A percentile compares a stretch with the other conserved stretches of the same genome.
phyloP scores from a whole-genome alignment of 2,888 invertebrate species.

The Campoletis raptor region DNA sequence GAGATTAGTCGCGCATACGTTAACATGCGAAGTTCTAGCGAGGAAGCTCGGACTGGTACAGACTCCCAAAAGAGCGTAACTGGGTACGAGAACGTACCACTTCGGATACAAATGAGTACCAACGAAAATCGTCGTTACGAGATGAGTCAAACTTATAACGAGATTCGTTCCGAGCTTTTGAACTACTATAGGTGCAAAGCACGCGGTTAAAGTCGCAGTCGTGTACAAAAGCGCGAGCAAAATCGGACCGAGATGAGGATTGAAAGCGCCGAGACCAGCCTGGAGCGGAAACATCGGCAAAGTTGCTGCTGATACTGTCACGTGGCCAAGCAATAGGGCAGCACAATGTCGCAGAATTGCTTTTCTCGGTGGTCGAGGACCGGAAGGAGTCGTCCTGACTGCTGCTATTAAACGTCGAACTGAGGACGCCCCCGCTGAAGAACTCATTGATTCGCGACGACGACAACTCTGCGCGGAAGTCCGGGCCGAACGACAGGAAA shows the following conservation, averaged over 20 bases:
- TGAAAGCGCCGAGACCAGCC: conserved; percentile 84
- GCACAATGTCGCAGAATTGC: conserved; percentile 83
- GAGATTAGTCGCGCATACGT: conserved; percentile 79
- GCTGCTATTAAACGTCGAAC: conserved; percentile 90
- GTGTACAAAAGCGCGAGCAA: conserved; percentile 81
- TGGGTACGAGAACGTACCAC: conserved; percentile 81
- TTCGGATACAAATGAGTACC: conserved; percentile 81
- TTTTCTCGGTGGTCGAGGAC: conserved; percentile 81
- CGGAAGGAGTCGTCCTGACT: conserved; percentile 80
- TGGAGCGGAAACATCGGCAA: conserved; percentile 88
- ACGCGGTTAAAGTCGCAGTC: conserved; percentile 78
- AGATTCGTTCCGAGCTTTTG: conserved; percentile 86
- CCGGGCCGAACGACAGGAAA: conserved; percentile 85
- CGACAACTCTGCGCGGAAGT: conserved; percentile 85
- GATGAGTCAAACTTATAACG: conserved; percentile 82
- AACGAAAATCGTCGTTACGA: conserved; percentile 81
- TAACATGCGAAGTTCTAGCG: conserved; percentile 80
- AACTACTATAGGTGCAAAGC: conserved; percentile 86
- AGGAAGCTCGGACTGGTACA: conserved; percentile 79
- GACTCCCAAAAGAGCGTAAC: conserved; percentile 80
- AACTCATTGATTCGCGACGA: conserved; percentile 86
- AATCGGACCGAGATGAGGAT: conserved; percentile 85
- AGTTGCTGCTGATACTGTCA: conserved; percentile 88
- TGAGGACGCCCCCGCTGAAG: conserved; percentile 87
- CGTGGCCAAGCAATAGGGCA: conserved; percentile 86